Evolutionary conservation across 2,888 invertebrate species (phyloP).

Genomic region (Pardosa pseudoannulata): DNA sequence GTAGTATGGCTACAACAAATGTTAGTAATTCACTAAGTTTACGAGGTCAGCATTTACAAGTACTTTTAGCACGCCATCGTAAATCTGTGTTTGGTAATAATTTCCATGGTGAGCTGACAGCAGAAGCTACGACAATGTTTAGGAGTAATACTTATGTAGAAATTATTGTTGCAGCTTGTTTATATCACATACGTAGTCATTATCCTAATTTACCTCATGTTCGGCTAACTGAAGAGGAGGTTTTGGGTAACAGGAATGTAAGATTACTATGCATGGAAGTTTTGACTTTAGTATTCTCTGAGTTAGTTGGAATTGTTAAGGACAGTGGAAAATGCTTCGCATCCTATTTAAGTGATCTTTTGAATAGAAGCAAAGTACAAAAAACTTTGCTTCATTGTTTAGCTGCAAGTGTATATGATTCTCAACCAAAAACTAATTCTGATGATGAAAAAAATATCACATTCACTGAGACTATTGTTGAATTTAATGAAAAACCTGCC

Average conservation of each 20-base stretch:
- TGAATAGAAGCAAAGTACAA: slow-evolving; percentile 88
- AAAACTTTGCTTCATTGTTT: slow-evolving; percentile 89
- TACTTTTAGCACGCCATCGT: slow-evolving; percentile 85
- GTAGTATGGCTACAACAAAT: slow-evolving; percentile 86
- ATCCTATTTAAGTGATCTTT: slow-evolving; percentile 80
- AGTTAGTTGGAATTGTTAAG: slow-evolving; percentile 85
- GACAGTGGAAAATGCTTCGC: slow-evolving; percentile 87
- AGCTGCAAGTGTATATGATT: slow-evolving; percentile 84
- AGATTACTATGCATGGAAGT: slow-evolving; percentile 87
- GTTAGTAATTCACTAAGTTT: slow-evolving; percentile 80
- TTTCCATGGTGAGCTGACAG: slow-evolving; percentile 78
- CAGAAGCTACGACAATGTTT: slow-evolving; percentile 84
- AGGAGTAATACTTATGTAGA: slow-evolving; percentile 89
- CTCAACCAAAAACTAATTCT: slow-evolving; percentile 48
- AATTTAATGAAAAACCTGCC: slow-evolving; percentile 82
- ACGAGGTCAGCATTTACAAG: slow-evolving; percentile 75
- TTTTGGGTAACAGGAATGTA: slow-evolving; percentile 86
- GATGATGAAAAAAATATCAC: slow-evolving; percentile 77
- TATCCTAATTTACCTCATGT: slow-evolving; percentile 85
- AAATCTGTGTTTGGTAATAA: slow-evolving; percentile 86
- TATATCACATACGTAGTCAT: slow-evolving; percentile 89
- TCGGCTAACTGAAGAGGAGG: slow-evolving; percentile 83
- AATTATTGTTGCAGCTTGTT: slow-evolving; percentile 84
- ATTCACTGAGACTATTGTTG: slow-evolving; percentile 86
- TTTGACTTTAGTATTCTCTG: slow-evolving; percentile 81